Conservation (phyloP, 2,888 invertebrate species). For the Caenorhabditis sp. region DNA sequence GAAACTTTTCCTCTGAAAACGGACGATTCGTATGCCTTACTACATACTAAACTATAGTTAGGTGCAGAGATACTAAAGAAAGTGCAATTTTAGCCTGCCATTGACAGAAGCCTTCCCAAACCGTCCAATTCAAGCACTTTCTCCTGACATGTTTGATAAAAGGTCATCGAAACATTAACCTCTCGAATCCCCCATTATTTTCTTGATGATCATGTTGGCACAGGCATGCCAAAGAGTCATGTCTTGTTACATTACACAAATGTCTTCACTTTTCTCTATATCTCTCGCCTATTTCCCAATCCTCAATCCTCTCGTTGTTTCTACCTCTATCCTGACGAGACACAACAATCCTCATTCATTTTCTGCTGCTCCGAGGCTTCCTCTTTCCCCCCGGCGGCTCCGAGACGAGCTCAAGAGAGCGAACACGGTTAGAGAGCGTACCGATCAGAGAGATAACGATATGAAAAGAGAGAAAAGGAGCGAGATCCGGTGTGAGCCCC, state of each 20-base stretch:
- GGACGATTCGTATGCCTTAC: too few species aligned
- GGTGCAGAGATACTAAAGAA: too few species aligned
- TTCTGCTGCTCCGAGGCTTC: slow-evolving; percentile 39
- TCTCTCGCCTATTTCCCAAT: slow-evolving; percentile 11
- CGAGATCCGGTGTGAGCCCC: slow-evolving; percentile 42
- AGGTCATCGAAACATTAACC: slow-evolving; percentile 40
- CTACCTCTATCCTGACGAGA: slow-evolving; percentile 51
- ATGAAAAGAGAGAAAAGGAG: slow-evolving; percentile 14
- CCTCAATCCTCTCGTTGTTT: background rate
- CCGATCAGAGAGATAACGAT: slow-evolving; percentile 46
- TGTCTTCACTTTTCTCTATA: slow-evolving; percentile 21
- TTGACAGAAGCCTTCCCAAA: too few species aligned
- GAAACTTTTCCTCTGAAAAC: too few species aligned
- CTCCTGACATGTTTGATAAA: slow-evolving; percentile 7
- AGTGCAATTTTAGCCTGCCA: too few species aligned
- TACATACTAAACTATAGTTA: too few species aligned
- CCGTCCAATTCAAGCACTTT: too few species aligned
- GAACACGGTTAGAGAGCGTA: slow-evolving; percentile 49
- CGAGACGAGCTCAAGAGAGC: slow-evolving; percentile 38
- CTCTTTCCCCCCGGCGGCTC: background rate
- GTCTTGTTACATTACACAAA: slow-evolving; percentile 64
- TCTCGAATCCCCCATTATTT: slow-evolving; percentile 27
- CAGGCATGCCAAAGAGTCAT: slow-evolving; percentile 58
- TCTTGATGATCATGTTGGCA: slow-evolving; percentile 54
- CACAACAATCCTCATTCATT: slow-evolving; percentile 56